Percentiles rank a stretch among this genome's conserved stretches.
Evolutionary conservation across 2,888 invertebrate genomes (phyloP).

Genomic region (Tenthredo amoena): DNA sequence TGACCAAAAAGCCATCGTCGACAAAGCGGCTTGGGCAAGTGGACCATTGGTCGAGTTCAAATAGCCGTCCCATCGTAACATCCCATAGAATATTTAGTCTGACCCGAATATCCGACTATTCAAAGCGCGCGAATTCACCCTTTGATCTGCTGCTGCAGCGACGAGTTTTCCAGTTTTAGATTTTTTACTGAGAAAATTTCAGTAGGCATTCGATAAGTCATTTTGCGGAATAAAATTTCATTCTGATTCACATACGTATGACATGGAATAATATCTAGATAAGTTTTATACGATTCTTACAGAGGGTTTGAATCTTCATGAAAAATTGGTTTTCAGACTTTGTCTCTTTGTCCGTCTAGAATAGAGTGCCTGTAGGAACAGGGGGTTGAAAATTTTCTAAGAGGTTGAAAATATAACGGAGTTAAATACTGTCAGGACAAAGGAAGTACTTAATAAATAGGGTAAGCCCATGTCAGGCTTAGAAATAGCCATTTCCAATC

Average conservation of each 20-base stretch:
- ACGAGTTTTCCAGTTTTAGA: not conserved
- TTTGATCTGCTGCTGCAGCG: not conserved
- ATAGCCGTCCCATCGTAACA: conserved; percentile 17
- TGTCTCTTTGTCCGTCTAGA: not conserved
- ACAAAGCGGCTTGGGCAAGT: conserved; percentile 14
- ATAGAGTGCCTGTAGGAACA: not conserved
- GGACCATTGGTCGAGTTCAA: conserved; percentile 16
- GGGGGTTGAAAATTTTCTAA: not conserved
- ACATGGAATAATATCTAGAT: not conserved
- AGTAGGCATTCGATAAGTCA: not conserved
- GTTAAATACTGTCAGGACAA: conserved; percentile 19
- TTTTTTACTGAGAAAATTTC: not conserved
- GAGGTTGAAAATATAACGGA: not conserved
- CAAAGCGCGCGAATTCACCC: not conserved
- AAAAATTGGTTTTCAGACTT: not conserved
- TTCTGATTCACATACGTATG: not conserved
- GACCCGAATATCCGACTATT: conserved; percentile 13
- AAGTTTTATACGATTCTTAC: not conserved
- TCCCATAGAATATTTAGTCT: conserved; percentile 25
- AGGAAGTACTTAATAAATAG: conserved; percentile 28
- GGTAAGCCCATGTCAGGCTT: conserved; percentile 15
- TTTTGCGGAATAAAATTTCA: not conserved
- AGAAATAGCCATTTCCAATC: not conserved
- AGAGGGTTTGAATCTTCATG: not conserved
- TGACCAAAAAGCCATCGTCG: conserved; percentile 2